These are phyloP conservation scores for Dicaeum eximium DNA, from an alignment of 2,113 vertebrate genomes.

Conservation along the genomic window DNA sequence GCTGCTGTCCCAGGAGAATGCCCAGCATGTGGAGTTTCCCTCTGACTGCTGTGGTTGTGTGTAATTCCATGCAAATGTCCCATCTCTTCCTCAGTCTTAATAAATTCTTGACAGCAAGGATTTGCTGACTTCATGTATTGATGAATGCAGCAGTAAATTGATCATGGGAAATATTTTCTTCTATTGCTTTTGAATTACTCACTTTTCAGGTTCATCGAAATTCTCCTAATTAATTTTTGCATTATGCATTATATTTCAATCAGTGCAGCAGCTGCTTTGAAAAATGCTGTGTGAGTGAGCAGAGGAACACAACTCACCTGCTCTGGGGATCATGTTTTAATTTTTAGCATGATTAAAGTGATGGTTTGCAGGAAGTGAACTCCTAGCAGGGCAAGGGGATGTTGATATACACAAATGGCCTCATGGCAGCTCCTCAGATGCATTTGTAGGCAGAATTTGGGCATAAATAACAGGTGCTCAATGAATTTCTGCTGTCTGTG, in stretches of 20 bases:
- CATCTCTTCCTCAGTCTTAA: not conserved
- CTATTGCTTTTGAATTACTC: not conserved
- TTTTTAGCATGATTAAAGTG: not conserved
- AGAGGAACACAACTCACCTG: not conserved
- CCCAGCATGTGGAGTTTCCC: not conserved
- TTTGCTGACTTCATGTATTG: not conserved
- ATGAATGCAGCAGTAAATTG: not conserved
- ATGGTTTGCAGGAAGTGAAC: not conserved
- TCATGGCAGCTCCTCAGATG: not conserved
- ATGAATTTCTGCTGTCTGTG: not conserved
- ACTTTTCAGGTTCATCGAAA: not conserved
- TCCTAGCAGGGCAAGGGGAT: not conserved
- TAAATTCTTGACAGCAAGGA: not conserved
- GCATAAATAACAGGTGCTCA: not conserved
- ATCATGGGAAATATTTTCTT: not conserved
- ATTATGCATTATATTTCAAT: not conserved
- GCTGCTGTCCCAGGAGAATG: not conserved
- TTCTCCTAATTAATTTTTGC: slow-evolving; percentile 17
- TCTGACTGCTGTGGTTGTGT: not conserved
- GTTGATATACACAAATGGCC: not conserved
- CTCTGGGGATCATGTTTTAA: not conserved
- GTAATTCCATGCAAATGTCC: not conserved
- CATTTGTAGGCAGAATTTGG: not conserved
- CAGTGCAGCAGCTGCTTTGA: not conserved
- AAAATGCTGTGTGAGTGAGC: not conserved